Base-by-base conservation (phyloP, 1,140 invertebrate species). In the Agrilus planipennis region DNA sequence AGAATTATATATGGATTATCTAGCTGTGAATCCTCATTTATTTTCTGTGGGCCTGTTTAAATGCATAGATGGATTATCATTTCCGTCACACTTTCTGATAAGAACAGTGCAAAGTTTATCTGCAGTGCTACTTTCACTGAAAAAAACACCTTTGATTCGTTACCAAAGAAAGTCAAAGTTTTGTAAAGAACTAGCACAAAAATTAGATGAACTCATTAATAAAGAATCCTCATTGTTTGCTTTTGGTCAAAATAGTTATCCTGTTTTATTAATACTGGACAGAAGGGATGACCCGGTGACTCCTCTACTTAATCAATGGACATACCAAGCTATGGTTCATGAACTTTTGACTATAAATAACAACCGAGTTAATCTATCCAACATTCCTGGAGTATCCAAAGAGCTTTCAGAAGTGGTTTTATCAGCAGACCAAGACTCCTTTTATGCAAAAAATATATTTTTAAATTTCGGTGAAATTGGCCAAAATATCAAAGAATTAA, bases 321-420 rank as follows among this genome's bases (percentile, higher is more conserved):
- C 94, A 0, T 99, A 99, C 67, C 94, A 99, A 66, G 94, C 94
- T 6, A 99, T 99, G 95, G 91, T 99, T 2, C 95, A 99, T 65
- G 94, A 99, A 69, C 64, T 99, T 30, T 63, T 99, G 17, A 84
- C 81, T 0, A 95, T 99, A 48, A 81, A 80, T 49, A 99, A 98
- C 57, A 97, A 98, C 67, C 73, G 92, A 44, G 91, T 99, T 3
- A 89, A 84, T 61, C 70, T 99, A 34, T 80, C 83, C 1, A 72
- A 81, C 42, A 74, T 92, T 12, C 79, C 84, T 25, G 81, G 79
- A 17, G 76, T 85, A 34, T 75, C 75, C n/a, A 91, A 91, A 63
- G 92, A 97, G 51, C 70, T 94, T 19, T 77, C 82, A 52, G 90
- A 95, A 71, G 80, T 98, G 2, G 89, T 99, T 3, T 67, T 99